phyloP scores from a whole-genome alignment of 2,888 invertebrate genomes.

The Orchesella flavescens region DNA sequence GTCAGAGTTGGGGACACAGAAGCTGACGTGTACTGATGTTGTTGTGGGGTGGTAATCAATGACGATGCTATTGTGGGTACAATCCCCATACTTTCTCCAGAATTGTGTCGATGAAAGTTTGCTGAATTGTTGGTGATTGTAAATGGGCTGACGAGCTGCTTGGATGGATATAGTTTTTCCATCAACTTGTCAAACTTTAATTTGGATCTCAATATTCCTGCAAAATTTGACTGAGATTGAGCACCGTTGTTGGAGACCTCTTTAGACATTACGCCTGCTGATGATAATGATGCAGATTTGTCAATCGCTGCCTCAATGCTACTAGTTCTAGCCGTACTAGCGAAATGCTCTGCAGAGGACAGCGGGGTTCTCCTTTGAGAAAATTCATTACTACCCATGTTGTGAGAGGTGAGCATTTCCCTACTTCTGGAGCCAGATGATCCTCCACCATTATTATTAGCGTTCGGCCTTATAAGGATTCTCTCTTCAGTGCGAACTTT shows the following conservation, averaged over 20 bases:
- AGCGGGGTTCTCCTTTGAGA: conserved; percentile 52
- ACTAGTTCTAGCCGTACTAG: not conserved
- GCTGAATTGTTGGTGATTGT: conserved; percentile 43
- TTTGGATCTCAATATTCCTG: conserved; percentile 69
- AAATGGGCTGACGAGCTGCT: conserved; percentile 54
- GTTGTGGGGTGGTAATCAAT: conserved; percentile 32
- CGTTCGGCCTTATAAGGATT: conserved; percentile 64
- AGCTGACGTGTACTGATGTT: not conserved
- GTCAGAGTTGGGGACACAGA: conserved; percentile 29
- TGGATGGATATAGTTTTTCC: conserved; percentile 66
- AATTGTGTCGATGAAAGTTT: conserved; percentile 21
- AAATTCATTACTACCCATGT: conserved; percentile 16
- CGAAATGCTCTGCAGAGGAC: conserved; percentile 36
- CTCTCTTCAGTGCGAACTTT: conserved; percentile 68
- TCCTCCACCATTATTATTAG: not conserved
- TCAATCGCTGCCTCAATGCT: not conserved
- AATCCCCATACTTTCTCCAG: not conserved
- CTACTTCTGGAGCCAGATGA: not conserved
- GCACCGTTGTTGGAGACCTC: not conserved
- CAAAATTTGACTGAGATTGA: conserved; percentile 56
- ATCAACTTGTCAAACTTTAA: conserved; percentile 70
- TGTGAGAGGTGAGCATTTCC: not conserved
- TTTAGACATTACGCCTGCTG: conserved; percentile 26
- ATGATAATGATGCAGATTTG: conserved; percentile 18
- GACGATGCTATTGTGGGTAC: conserved; percentile 45